Evolutionary conservation across 1,140 invertebrate species (phyloP).

Genomic region (Diuraphis noxia): DNA sequence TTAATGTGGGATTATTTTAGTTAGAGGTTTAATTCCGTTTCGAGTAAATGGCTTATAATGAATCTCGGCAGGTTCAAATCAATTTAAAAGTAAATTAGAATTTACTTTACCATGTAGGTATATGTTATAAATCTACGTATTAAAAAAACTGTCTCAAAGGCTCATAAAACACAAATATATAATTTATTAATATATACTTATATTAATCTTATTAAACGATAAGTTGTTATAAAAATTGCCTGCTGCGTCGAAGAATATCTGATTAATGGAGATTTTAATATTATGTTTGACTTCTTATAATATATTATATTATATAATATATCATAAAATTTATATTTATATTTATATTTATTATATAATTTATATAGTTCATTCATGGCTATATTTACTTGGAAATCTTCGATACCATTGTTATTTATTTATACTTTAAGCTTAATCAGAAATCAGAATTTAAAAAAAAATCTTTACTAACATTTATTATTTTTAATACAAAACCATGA

Average conservation of each 20-base stretch:
- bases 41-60: background rate
- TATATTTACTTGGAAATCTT: background rate
- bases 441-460: too few species aligned
- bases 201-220: background rate
- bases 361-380: background rate
- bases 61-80: background rate
- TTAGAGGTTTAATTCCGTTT: background rate
- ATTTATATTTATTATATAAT: too few species aligned
- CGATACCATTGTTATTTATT: background rate
- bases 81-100: background rate
- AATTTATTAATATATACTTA: too few species aligned
- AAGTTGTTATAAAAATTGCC: background rate
- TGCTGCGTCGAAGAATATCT: background rate
- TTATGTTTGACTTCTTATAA: background rate
- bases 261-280: background rate
- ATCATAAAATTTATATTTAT: too few species aligned
- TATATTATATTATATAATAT: too few species aligned
- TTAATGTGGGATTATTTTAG: conserved; percentile 17
- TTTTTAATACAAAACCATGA: background rate
- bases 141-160: background rate
- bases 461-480: background rate
- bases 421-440: background rate
- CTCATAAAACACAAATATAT: background rate
- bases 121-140: background rate
- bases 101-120: background rate